Evolutionary conservation across 1,140 invertebrate genomes (phyloP), one percentile per base, ranked within the genome.

Genomic region (Drosophila sulfurigaster): DNA sequence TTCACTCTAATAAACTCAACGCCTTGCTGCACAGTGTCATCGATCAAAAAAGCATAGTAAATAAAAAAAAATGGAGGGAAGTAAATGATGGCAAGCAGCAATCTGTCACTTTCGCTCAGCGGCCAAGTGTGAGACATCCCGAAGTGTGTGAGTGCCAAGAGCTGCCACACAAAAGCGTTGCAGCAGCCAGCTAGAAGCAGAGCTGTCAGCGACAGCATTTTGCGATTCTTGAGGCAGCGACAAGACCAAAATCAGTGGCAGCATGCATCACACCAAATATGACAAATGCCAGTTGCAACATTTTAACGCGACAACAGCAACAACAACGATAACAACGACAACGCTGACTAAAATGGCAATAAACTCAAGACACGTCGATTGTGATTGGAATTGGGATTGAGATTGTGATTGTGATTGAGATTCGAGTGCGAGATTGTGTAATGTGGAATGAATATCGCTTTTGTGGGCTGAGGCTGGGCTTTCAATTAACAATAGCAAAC

Each of bases 271-370:
- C 75, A 73, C 83, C 83, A 87, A 87, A 87, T 87, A 87, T 88
- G 83, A 89, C 85, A 88, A 87, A 87, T 88, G 83, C 80, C 83
- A 83, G 78, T 83, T 87, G 83, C 83, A 70, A 78, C 81, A 90
- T 74, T 89, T 79, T 20, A 60, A 45, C 54, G 48, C 65, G 51
- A 38, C n/a, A 82, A 32, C 66, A 68, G 28, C 45, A 58, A 38
- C 56, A 60, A 35, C 32, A 58, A 49, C 41, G 10, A 10, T 32
- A 58, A 38, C 56, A 60, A 35, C 32, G 49, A 49, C 41, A 41
- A 10, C 10, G 38, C 16, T 73, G 59, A 85, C 81, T 75, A 69
- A 88, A 81, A 89, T 81, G 81, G 83, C 85, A 65, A 81, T 81
- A 72, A 75, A 60, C 60, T 70, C 45, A 38, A 78, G 63, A 71